These are phyloP conservation scores for Drosophila auraria DNA, from an alignment of 1,140 invertebrate genomes.

Conservation along the genomic window DNA sequence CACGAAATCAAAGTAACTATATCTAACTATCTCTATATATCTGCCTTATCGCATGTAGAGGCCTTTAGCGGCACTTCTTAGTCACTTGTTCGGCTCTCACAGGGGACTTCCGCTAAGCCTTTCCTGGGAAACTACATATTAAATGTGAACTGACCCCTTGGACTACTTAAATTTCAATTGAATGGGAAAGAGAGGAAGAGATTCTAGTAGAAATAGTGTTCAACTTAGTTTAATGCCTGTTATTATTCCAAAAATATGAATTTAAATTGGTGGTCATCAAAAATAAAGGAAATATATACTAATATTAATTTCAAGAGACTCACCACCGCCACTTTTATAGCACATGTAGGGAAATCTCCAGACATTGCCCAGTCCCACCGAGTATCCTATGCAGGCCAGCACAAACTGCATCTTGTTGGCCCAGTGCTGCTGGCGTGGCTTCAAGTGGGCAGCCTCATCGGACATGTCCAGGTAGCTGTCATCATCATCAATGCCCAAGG, in stretches of 20 bases:
- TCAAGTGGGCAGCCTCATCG: conserved; percentile 88
- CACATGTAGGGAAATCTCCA: conserved; percentile 95
- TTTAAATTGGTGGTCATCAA: neutral
- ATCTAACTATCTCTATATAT: conserved; percentile 31
- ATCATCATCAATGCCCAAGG: conserved; percentile 89
- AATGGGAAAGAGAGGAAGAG: neutral
- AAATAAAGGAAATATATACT: neutral
- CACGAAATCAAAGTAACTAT: conserved; percentile 68
- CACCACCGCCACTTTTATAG: conserved; percentile 94
- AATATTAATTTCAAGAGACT: conserved; percentile 53
- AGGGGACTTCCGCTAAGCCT: conserved; percentile 42
- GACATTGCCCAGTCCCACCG: conserved; percentile 95
- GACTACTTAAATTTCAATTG: conserved; percentile 6
- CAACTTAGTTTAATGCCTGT: no score
- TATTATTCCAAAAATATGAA: neutral
- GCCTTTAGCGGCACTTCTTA: conserved; percentile 34
- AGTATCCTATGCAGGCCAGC: conserved; percentile 95
- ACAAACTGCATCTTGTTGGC: conserved; percentile 96
- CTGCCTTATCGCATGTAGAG: conserved; percentile 36
- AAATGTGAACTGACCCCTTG: conserved; percentile 24
- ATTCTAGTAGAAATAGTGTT: conserved; percentile 2
- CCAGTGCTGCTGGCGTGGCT: conserved; percentile 93
- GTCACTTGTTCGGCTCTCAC: conserved; percentile 13
- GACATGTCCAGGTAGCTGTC: conserved; percentile 88
- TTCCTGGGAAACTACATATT: conserved; percentile 12